Base-by-base conservation (phyloP, 2,888 invertebrate genomes). In the Anticlea derivata region DNA sequence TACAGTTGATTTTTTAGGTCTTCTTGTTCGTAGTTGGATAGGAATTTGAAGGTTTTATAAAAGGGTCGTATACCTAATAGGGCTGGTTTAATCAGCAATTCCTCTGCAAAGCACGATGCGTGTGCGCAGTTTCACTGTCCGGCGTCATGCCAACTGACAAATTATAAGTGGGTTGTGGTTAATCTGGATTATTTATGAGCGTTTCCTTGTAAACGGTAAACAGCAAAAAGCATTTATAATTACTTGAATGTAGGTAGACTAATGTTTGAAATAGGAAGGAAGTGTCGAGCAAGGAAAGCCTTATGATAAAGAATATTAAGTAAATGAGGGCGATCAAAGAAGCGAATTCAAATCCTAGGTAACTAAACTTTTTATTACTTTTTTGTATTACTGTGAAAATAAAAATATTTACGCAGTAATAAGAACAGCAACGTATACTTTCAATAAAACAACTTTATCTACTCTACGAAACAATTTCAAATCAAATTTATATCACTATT, bases 21-120 rank as follows among this genome's bases (percentile, higher is more conserved):
- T 3, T 17, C 17, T 29, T 44, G 26, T 37, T 20, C n/a, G n/a
- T n/a, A n/a, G 33, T 45, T 11, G 30, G 41, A 65, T 75, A 74
- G 73, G 80, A 82, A 83, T 80, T 83, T 78, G 76, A 73, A 83
- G 75, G 85, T 83, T 80, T 71, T 78, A 80, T 68, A 73, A 69
- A 68, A 65, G 63, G 68, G 60, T 62, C 75, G 67, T 69, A 55
- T 53, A 39, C 56, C 48, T 54, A 58, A 55, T 55, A 55, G 31
- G 47, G 55, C 41, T 41, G 10, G 55, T 43, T 59, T 86, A 85
- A 87, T 81, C 63, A 71, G 67, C 77, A 58, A 86, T 87, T 86
- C 73, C 78, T 57, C 72, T 78, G 70, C 85, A 78, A 79, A 81
- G 84, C 86, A 84, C 82, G 85, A 58, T 73, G 81, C 73, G 73